A percentile compares a stretch with the other conserved stretches of the same genome.
Conservation (phyloP, 2,113 vertebrate species). For the Tor tambroides region DNA sequence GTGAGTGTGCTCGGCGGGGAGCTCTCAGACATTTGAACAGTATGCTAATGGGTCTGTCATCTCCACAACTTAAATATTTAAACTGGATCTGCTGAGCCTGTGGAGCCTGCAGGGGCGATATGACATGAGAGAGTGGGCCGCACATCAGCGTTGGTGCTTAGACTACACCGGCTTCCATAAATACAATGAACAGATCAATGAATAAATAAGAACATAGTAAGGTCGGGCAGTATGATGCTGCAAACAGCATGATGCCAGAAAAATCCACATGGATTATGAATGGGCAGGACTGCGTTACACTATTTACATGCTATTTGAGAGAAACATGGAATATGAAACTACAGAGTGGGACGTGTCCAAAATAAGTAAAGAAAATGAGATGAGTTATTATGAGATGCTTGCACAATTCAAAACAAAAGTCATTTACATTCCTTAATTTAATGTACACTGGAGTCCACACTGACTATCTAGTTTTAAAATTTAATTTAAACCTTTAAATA, state of each 20-base stretch:
- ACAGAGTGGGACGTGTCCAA: background rate
- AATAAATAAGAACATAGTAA: constrained; percentile 17
- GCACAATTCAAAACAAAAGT: background rate
- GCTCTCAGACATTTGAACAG: constrained; percentile 29
- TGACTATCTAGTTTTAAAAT: background rate
- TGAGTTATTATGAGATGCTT: background rate
- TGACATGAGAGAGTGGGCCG: background rate
- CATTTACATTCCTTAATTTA: background rate
- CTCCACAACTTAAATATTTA: constrained; percentile 30
- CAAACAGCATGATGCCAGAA: background rate
- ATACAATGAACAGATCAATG: constrained; percentile 10
- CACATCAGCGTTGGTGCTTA: background rate
- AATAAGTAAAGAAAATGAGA: background rate
- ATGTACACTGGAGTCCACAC: background rate
- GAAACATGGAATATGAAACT: background rate
- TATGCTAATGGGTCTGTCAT: constrained; percentile 42
- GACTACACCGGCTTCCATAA: background rate
- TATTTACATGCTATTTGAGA: background rate
- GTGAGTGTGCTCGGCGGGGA: background rate
- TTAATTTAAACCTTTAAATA: background rate
- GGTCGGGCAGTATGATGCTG: background rate
- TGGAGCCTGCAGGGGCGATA: constrained; percentile 2
- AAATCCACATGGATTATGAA: background rate
- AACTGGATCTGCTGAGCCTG: constrained; percentile 14
- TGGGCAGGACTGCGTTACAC: background rate